Base-by-base conservation (phyloP, 2,113 vertebrate genomes). In the Dendrocopos noguchii region DNA sequence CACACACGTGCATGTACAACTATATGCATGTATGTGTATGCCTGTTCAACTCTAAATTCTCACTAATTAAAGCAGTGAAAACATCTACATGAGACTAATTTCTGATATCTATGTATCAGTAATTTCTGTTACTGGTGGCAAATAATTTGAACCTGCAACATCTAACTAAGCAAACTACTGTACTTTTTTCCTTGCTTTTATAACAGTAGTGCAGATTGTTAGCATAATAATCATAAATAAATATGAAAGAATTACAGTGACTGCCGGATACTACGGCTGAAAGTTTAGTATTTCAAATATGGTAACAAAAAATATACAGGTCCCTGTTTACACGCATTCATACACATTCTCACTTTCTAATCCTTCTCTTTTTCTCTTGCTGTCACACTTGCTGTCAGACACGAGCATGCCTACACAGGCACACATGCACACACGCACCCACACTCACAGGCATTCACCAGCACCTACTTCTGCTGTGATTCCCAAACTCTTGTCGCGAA, bases 241-340 rank as follows among this genome's bases (percentile, higher is more conserved):
- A 90, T 66, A 82, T 21, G 63, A 55, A 87, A 19, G 42, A 68
- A 75, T 88, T 44, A 72, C 5, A 33, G 39, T 2, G 6, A 50
- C 17, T 59, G 16, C 19, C 64, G 70, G 53, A 80, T 33, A 67
- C 22, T 55, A 52, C 60, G 29, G 47, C 42, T 63, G n/a, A 53
- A 94, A 95, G 47, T 91, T 91, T 79, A 56, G 63, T 80, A 94
- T 82, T 97, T 95, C 84, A 61, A 73, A 89, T 4, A 91, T 34
- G n/a, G 88, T 81, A 57, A 87, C 15, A 63, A 81, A 86, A 87
- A 92, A 84, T 27, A 86, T 7, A 71, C 20, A 50, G 13, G 55
- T 68, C 44, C 60, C 46, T 90, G 75, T 88, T 91, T 71, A 84
- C 73, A 68, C 25, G 65, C 68, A 53, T 70, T 71, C 63, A 67